Conservation (phyloP, 2,888 invertebrate genomes). For the Pachydiplax longipennis region DNA sequence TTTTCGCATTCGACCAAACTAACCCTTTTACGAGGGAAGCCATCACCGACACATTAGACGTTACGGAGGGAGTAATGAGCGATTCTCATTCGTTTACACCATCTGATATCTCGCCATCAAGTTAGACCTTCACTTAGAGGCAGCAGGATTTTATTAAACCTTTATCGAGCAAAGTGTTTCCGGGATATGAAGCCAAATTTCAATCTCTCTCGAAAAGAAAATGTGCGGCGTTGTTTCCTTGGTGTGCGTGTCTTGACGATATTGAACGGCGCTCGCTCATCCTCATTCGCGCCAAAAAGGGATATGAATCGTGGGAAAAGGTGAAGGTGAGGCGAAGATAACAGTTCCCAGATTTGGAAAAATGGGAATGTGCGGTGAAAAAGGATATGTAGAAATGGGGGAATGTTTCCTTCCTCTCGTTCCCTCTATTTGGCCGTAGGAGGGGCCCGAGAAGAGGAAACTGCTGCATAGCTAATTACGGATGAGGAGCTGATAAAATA, state of each 20-base stretch:
- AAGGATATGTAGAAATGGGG: not conserved
- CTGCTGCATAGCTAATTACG: not conserved
- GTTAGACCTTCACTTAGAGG: too few relatives aligned
- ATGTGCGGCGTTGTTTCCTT: not conserved
- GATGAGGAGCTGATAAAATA: not conserved
- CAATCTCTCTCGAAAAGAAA: not conserved
- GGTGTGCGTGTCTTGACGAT: not conserved
- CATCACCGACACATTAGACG: too few relatives aligned
- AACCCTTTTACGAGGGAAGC: too few relatives aligned
- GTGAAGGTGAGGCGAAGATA: not conserved
- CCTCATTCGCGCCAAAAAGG: not conserved
- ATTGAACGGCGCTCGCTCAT: not conserved
- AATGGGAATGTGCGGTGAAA: not conserved
- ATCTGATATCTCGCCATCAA: too few relatives aligned
- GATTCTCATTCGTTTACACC: too few relatives aligned
- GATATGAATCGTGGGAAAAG: not conserved
- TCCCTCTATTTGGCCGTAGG: not conserved
- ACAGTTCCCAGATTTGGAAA: not conserved
- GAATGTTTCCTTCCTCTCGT: not conserved
- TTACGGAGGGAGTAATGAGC: too few relatives aligned
- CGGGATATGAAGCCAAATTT: not conserved
- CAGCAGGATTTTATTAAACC: too few relatives aligned
- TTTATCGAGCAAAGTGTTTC: too few relatives aligned
- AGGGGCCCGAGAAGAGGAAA: not conserved
- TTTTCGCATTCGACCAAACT: too few relatives aligned